Evolutionary conservation across 92 coral and sea anemone genomes (phyloP).

Genomic region (Blastomussa wellsi): DNA sequence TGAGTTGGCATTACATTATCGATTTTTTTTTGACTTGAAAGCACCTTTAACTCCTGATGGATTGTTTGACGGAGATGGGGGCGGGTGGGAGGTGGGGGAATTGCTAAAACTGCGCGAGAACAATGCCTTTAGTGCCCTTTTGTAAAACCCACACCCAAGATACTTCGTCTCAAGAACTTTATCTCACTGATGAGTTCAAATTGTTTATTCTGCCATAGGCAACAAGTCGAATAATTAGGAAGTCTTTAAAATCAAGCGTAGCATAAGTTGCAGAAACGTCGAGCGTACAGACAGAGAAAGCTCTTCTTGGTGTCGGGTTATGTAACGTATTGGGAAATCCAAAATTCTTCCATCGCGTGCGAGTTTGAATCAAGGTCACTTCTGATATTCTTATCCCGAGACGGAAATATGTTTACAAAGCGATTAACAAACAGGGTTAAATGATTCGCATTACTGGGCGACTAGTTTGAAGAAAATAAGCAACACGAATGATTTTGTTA

Average conservation of each 20-base stretch:
- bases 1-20: no score
- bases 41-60: no score
- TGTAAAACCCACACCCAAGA: no score
- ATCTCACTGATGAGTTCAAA: neutral
- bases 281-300: no score
- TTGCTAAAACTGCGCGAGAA: neutral
- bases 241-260: neutral
- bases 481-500: neutral
- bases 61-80: no score
- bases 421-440: slow-evolving; percentile 4
- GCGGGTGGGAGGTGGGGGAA: no score
- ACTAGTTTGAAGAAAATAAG: neutral
- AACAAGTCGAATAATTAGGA: neutral
- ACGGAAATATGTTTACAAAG: slow-evolving; percentile 11
- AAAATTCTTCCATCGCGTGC: slow-evolving; percentile 21
- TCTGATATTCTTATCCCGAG: neutral
- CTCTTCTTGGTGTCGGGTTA: neutral
- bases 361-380: neutral
- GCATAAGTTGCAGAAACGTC: no score
- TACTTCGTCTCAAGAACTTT: neutral
- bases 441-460: neutral
- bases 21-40: no score
- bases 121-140: neutral
- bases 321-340: neutral
- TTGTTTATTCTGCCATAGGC: neutral